Conservation (phyloP, 2,797 vertebrate species). For the Neosilurus mollespiculum region DNA sequence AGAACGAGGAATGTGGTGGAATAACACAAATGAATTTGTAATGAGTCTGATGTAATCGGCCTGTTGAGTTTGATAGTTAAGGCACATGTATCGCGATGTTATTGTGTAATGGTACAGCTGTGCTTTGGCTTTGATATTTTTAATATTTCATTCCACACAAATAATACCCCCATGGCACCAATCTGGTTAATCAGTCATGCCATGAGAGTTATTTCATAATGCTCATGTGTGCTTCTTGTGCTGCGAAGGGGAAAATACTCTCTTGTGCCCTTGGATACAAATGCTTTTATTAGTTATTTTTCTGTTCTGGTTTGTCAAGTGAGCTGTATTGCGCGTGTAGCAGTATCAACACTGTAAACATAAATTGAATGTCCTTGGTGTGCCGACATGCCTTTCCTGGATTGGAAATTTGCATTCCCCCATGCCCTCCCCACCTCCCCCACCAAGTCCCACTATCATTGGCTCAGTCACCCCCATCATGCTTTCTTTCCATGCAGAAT, state of each 20-base stretch:
- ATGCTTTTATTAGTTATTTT: slow-evolving; percentile 46
- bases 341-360: slow-evolving; percentile 37
- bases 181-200: slow-evolving; percentile 40
- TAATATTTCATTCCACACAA: slow-evolving; percentile 11
- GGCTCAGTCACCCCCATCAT: slow-evolving; percentile 11
- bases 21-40: slow-evolving; percentile 32
- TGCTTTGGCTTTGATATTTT: slow-evolving; percentile 1
- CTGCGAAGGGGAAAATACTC: neutral
- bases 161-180: slow-evolving; percentile 5
- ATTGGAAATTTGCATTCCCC: slow-evolving; percentile 44
- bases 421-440: slow-evolving; percentile 28
- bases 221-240: slow-evolving; percentile 1
- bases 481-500: slow-evolving; percentile 35
- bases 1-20: slow-evolving; percentile 37
- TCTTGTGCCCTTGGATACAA: slow-evolving; percentile 9
- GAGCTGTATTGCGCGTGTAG: slow-evolving; percentile 37
- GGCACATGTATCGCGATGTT: neutral
- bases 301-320: neutral
- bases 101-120: neutral
- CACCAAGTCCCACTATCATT: slow-evolving; percentile 18
- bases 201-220: slow-evolving; percentile 17
- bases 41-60: slow-evolving; percentile 41
- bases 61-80: neutral
- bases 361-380: slow-evolving; percentile 70
- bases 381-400: slow-evolving; percentile 58